Base-by-base conservation (phyloP, 1,140 invertebrate genomes). In the Drosophila sp. region DNA sequence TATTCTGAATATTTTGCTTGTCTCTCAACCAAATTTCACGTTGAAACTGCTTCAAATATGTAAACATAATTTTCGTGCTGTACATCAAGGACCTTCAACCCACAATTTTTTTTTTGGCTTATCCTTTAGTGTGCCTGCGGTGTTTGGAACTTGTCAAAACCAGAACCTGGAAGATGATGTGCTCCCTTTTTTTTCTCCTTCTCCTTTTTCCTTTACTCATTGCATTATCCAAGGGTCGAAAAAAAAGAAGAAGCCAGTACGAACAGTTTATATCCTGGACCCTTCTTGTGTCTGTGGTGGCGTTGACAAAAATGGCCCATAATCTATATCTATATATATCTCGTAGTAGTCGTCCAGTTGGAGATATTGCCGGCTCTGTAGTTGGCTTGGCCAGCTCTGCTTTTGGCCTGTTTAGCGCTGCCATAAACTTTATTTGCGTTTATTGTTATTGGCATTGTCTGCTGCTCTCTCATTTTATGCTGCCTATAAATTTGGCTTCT, bases 401-500 rank as follows among this genome's bases (percentile, higher is more conserved):
- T 56, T 27, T 50, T 56, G 4, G 75, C 44, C 79, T 70, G 68
- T 87, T 86, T 86, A 86, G 82, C 83, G 63, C 76, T 72, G 72
- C 76, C 83, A 86, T 86, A 87, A 86, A 86, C 83, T 83, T 86
- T 86, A 86, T 86, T 86, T 86, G 79, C 79, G 82, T 86, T 86
- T 86, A 86, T 86, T 86, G 82, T 87, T 86, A 87, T 82, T 86
- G 83, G 83, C 82, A 86, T 82, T 87, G 83, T 82, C 82, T 87
- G 83, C 77, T 50, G 44, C 23, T 50, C 44, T 77, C 69, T 50
- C 69, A 66, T 79, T 87, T 87, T 86, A 86, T 86, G 82, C 68
- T 77, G 80, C 76, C 82, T 76, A 86, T 86, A 86, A 87, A 86
- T 87, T 86, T 76, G 68, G 57, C 40, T 50, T 50, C 44, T 27